Evolutionary conservation across 2,888 invertebrate genomes (phyloP).

Genomic region (Apotomis betuletana): DNA sequence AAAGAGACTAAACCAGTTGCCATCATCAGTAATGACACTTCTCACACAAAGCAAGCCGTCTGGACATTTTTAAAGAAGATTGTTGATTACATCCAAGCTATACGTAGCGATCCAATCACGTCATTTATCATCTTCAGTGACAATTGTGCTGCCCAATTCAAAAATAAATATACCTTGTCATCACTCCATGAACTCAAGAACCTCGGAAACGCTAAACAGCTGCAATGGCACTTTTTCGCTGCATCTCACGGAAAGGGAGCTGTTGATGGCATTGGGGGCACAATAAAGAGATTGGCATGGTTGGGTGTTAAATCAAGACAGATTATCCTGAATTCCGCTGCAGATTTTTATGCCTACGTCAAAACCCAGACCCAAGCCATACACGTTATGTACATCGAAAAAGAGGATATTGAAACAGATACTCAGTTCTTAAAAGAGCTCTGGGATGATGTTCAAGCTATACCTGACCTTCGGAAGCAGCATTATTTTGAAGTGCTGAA

Average conservation of each 20-base stretch:
- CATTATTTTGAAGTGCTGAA: conserved; percentile 1
- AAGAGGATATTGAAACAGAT: conserved; percentile 12
- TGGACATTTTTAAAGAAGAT: conserved; percentile 9
- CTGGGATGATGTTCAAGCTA: background rate
- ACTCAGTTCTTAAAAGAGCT: background rate
- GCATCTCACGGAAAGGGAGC: conserved; percentile 12
- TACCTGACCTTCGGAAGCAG: conserved; percentile 7
- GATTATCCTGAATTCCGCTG: background rate
- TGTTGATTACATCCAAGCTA: background rate
- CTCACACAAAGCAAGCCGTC: conserved; percentile 4
- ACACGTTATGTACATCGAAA: background rate
- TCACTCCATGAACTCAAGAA: background rate
- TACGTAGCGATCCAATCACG: no score
- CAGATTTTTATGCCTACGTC: background rate
- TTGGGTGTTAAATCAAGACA: conserved; percentile 4
- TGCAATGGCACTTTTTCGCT: conserved; percentile 9
- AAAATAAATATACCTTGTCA: background rate
- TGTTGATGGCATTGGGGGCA: conserved; percentile 10
- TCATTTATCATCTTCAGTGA: conserved; percentile 9
- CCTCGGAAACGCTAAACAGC: background rate
- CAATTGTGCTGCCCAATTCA: conserved; percentile 6
- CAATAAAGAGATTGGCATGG: conserved; percentile 6
- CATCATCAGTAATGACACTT: background rate
- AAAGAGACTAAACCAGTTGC: conserved; percentile 1
- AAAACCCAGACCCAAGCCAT: background rate